Evolutionary conservation across 2,888 invertebrate species (phyloP), one percentile per base, ranked within the genome.

Genomic region (Sericinus montela): DNA sequence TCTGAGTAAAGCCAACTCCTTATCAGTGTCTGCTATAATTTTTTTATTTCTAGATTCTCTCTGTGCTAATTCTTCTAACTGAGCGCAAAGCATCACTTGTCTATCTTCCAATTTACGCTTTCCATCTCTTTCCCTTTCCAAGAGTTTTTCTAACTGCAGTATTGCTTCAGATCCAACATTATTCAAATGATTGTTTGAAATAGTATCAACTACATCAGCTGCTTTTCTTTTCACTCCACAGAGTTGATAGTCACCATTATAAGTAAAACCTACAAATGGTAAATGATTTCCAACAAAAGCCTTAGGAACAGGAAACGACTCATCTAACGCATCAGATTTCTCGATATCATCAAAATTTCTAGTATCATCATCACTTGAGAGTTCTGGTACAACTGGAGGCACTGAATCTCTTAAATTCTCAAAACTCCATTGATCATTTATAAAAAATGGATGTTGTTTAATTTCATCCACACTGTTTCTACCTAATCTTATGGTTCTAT

Each of bases 321-420:
- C 98, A 73, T 97, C 97, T 1, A 96, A 92, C 15, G 93, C 93
- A 74, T 98, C 97, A 56, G 98, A 97, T 70, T 97, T 96, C 69
- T 98, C 98, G 54, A 98, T 95, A 66, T 98, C 98, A 80, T 99
- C 99, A 85, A 99, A 99, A 85, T 99, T 97, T 64, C 97, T 95
- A 0, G 99, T 98, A 79, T 99, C 99, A 75, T 98, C 98, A 75
- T 99, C 99, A 56, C 98, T 95, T 13, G 93, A 92, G 46, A 99
- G 88, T 72, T 99, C 98, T 10, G 99, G 99, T 10, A 99, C 97
- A 8, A 99, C 97, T 0, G 99, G 99, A 1, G 99, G 98, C 36
- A 96, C 95, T 58, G 98, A 95, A 72, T 98, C 95, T 53, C 98
- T 90, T 53, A 99, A 92, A 76, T 96, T 99, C 46, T 97, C 97